Percentiles rank a stretch among this genome's conserved stretches.
These are phyloP conservation scores for Busseola fusca DNA, from an alignment of 2,888 invertebrate genomes.

Conservation along the genomic window DNA sequence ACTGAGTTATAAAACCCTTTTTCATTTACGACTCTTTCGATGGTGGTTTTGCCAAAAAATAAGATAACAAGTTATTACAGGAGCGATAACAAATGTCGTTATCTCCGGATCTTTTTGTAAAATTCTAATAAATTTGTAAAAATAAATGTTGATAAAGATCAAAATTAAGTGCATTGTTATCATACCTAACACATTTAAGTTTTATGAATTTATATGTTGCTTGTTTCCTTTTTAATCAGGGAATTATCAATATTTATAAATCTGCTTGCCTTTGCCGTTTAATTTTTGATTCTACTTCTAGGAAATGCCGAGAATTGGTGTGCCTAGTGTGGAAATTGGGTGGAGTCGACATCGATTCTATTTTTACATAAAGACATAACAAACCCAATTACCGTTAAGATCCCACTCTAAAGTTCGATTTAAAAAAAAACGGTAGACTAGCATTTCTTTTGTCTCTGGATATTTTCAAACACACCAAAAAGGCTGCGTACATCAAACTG, in stretches of 20 bases:
- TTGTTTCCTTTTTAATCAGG: conserved; percentile 7
- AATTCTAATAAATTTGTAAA: conserved; percentile 28
- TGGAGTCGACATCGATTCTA: neutral
- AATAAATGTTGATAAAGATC: conserved; percentile 40
- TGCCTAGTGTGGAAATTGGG: neutral
- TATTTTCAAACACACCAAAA: conserved; percentile 37
- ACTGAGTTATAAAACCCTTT: too few species aligned
- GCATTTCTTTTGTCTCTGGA: neutral
- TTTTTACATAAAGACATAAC: neutral
- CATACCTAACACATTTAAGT: conserved; percentile 27
- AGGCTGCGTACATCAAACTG: conserved; percentile 39
- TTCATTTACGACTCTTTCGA: too few species aligned
- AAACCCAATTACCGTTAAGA: neutral
- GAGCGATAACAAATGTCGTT: conserved; percentile 32
- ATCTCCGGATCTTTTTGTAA: conserved; percentile 31
- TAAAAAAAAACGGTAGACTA: neutral
- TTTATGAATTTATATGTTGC: conserved; percentile 32
- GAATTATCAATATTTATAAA: conserved; percentile 7
- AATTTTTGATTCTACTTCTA: neutral
- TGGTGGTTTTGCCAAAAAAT: too few species aligned
- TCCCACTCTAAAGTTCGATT: neutral
- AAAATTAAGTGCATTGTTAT: conserved; percentile 31
- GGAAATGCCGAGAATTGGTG: neutral
- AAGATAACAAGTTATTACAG: too few species aligned
- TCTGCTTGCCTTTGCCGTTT: neutral